phyloP scores from a whole-genome alignment of 2,888 invertebrate species.

The Altica lythri region DNA sequence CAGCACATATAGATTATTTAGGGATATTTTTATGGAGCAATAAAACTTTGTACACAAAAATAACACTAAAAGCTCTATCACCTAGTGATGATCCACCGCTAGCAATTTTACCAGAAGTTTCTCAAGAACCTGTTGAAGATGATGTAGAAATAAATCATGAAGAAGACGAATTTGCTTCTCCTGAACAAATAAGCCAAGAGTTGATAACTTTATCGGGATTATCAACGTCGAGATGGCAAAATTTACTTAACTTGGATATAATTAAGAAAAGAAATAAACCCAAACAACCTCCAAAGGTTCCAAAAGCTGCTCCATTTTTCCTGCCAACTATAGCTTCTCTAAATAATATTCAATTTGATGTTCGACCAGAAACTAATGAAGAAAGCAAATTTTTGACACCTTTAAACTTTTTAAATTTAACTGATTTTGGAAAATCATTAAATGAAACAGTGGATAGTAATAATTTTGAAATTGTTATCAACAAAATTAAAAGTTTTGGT shows the following conservation, averaged over 20 bases:
- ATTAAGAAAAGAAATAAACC: conserved; percentile 91
- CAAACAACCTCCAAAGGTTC: conserved; percentile 77
- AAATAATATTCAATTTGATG: conserved; percentile 80
- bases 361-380: conserved; percentile 53
- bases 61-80: conserved; percentile 76
- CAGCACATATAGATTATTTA: conserved; percentile 84
- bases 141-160: conserved; percentile 54
- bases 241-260: conserved; percentile 63
- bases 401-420: conserved; percentile 67
- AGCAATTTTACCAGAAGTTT: conserved; percentile 59
- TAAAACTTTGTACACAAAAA: conserved; percentile 78
- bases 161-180: conserved; percentile 66
- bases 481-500: conserved; percentile 69
- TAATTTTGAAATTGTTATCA: conserved; percentile 65
- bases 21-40: conserved; percentile 96
- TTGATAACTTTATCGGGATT: conserved; percentile 85
- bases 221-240: conserved; percentile 89
- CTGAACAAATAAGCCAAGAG: conserved; percentile 74
- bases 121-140: conserved; percentile 23
- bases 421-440: conserved; percentile 71
- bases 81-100: conserved; percentile 61
- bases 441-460: conserved; percentile 58
- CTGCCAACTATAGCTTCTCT: conserved; percentile 87
- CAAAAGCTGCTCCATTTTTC: conserved; percentile 94
- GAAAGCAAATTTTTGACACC: conserved; percentile 63